Conservation (phyloP, 2,113 vertebrate species). For the Podilymbus podiceps region DNA sequence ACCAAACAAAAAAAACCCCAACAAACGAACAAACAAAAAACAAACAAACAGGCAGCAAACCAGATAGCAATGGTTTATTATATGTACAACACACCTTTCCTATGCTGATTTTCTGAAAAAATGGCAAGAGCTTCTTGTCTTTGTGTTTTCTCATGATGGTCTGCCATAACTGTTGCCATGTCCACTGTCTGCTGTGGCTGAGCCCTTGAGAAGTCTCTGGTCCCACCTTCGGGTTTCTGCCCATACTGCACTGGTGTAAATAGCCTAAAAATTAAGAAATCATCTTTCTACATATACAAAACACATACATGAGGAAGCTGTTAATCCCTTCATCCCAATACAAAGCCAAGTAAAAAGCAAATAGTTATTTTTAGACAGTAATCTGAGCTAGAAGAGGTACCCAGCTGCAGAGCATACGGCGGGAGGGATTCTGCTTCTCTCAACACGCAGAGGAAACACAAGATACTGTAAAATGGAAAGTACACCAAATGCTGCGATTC, state of each 20-base stretch:
- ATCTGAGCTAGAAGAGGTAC: background rate
- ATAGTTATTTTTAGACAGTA: background rate
- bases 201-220: conserved; percentile 73
- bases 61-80: background rate
- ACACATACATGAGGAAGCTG: background rate
- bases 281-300: background rate
- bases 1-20: background rate
- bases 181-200: conserved; percentile 61
- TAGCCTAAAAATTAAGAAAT: conserved; percentile 70
- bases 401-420: background rate
- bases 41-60: background rate
- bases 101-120: conserved; percentile 75
- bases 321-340: background rate
- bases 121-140: conserved; percentile 76
- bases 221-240: conserved; percentile 86
- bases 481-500: background rate
- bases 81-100: conserved; percentile 46
- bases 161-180: conserved; percentile 4
- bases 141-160: conserved; percentile 70
- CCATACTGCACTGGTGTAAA: conserved; percentile 88
- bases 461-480: background rate
- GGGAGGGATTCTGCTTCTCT: background rate
- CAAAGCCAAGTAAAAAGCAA: background rate
- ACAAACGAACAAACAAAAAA: too few relatives aligned
- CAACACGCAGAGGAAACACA: background rate